Conservation (phyloP, 2,888 invertebrate genomes). For the Hymenopus coronatus region DNA sequence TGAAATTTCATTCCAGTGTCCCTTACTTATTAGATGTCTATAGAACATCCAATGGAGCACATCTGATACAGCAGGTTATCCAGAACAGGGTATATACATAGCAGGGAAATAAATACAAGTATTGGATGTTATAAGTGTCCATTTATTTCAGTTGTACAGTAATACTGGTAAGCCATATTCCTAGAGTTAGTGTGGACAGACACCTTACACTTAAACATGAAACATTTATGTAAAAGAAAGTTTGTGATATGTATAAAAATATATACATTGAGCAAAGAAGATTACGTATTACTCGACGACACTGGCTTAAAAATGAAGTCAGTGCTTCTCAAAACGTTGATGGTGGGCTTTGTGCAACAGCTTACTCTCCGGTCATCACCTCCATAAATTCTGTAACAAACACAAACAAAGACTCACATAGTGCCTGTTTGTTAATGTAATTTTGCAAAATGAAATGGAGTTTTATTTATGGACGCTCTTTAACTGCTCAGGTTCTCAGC, state of each 20-base stretch:
- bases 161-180: background rate
- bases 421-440: too few relatives aligned
- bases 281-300: background rate
- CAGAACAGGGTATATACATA: too few relatives aligned
- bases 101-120: too few relatives aligned
- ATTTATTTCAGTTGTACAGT: background rate
- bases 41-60: too few relatives aligned
- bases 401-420: background rate
- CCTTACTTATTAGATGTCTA: too few relatives aligned
- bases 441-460: too few relatives aligned
- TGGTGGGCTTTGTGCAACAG: too few relatives aligned
- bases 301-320: background rate
- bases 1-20: too few relatives aligned
- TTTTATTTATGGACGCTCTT: too few relatives aligned
- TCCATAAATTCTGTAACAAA: conserved; percentile 74
- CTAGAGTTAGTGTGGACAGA: background rate
- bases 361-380: conserved; percentile 76
- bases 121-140: background rate
- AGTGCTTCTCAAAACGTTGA: background rate
- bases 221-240: background rate
- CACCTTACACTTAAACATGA: background rate
- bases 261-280: background rate
- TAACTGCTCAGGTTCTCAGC: too few relatives aligned
- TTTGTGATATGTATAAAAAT: background rate
- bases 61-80: too few relatives aligned